A percentile compares a stretch with the other conserved stretches of the same genome.
These are phyloP conservation scores for Diloba caeruleocephala DNA, from an alignment of 2,888 invertebrate genomes.

Conservation along the genomic window DNA sequence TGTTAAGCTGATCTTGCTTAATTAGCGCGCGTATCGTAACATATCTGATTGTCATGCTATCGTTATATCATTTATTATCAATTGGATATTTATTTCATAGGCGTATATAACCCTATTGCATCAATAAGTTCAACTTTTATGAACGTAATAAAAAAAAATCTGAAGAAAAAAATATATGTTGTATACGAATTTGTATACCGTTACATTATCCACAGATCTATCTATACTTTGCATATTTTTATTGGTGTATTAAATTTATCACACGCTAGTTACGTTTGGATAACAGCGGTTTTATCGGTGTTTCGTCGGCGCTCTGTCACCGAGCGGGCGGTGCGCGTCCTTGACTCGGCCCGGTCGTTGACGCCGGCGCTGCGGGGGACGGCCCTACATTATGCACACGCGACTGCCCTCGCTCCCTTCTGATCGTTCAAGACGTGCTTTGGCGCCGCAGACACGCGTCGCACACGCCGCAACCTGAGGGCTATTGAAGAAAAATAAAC, in stretches of 20 bases:
- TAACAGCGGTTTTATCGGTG: constrained; percentile 64
- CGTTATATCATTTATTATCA: constrained; percentile 9
- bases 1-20: constrained; percentile 1
- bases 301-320: constrained; percentile 58
- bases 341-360: constrained; percentile 81
- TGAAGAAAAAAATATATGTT: no score
- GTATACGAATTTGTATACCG: no score
- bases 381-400: constrained; percentile 79
- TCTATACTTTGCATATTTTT: constrained; percentile 48
- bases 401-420: constrained; percentile 72
- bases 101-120: no score
- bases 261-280: constrained; percentile 52
- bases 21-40: neutral
- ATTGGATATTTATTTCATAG: no score
- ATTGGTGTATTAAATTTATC: constrained; percentile 50
- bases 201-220: constrained; percentile 26
- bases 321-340: constrained; percentile 72
- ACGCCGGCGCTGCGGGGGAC: constrained; percentile 76
- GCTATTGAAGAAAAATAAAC: constrained; percentile 44
- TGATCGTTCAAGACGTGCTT: constrained; percentile 65
- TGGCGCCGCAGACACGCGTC: constrained; percentile 66
- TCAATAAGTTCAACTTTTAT: no score
- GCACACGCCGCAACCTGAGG: constrained; percentile 48
- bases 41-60: constrained; percentile 15
- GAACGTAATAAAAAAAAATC: no score